phyloP scores from a whole-genome alignment of 2,888 invertebrate species.

The Apotomis betuletana region DNA sequence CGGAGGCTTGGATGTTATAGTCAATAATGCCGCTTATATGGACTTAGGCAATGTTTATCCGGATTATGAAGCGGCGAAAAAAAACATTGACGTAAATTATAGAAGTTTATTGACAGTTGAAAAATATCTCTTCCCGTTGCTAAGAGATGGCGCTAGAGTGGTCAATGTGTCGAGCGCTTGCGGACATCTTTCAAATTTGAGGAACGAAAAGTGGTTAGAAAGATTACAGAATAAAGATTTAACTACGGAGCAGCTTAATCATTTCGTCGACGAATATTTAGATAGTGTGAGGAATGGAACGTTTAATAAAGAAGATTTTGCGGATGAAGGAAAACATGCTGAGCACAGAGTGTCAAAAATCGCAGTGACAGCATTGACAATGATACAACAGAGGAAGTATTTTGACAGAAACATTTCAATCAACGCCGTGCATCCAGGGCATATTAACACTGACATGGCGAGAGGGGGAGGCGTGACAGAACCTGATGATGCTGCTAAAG shows the following conservation, averaged over 20 bases:
- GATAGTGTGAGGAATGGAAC: slow-evolving; percentile 71
- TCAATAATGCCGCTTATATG: slow-evolving; percentile 88
- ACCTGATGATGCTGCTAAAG: slow-evolving; percentile 83
- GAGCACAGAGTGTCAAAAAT: slow-evolving; percentile 76
- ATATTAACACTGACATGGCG: slow-evolving; percentile 71
- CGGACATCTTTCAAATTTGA: slow-evolving; percentile 74
- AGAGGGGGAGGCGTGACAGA: slow-evolving; percentile 82
- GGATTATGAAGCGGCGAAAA: slow-evolving; percentile 71
- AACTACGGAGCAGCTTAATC: slow-evolving; percentile 64
- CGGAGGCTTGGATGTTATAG: slow-evolving; percentile 87
- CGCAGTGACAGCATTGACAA: slow-evolving; percentile 70
- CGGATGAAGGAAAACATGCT: slow-evolving; percentile 75
- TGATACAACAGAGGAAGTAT: slow-evolving; percentile 69
- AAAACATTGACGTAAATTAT: slow-evolving; percentile 71
- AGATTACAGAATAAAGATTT: slow-evolving; percentile 61
- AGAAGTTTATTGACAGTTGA: slow-evolving; percentile 68
- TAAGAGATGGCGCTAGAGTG: slow-evolving; percentile 88
- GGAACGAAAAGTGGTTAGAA: slow-evolving; percentile 67
- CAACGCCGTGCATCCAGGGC: slow-evolving; percentile 73
- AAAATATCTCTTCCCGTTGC: slow-evolving; percentile 85
- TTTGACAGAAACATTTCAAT: slow-evolving; percentile 65
- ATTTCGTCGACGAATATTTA: slow-evolving; percentile 71
- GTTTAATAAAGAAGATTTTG: slow-evolving; percentile 70
- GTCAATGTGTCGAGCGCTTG: slow-evolving; percentile 86
- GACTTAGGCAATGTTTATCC: slow-evolving; percentile 71